Evolutionary conservation across 2,888 invertebrate genomes (phyloP).

Genomic region (Steinernema scapterisci): DNA sequence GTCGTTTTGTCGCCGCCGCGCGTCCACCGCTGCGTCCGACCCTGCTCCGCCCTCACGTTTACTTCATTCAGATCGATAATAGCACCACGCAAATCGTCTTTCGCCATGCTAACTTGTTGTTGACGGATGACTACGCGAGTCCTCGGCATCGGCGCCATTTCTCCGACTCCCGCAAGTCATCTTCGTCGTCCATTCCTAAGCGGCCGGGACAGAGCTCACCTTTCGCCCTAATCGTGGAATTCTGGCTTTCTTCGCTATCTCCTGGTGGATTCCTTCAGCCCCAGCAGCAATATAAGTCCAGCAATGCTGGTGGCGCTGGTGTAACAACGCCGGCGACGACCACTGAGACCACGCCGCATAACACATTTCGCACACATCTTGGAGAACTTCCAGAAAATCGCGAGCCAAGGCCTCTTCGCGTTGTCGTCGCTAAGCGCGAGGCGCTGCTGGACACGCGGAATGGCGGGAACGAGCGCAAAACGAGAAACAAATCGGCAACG

Average conservation of each 20-base stretch:
- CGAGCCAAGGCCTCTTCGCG: background rate
- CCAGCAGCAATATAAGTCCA: no score
- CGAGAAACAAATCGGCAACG: constrained; percentile 25
- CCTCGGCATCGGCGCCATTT: background rate
- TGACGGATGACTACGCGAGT: background rate
- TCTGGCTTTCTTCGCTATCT: no score
- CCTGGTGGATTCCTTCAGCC: no score
- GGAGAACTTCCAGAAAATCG: background rate
- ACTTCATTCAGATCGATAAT: constrained; percentile 30
- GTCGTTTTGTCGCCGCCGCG: constrained; percentile 24
- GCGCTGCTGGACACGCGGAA: background rate
- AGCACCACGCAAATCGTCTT: constrained; percentile 28
- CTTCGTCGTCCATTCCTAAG: background rate
- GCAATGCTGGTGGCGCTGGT: no score
- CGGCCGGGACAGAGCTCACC: constrained; percentile 4
- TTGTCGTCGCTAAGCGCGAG: constrained; percentile 19
- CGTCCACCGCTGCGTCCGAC: constrained; percentile 1
- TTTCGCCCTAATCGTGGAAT: background rate
- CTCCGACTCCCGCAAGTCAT: background rate
- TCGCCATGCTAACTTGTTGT: constrained; percentile 28
- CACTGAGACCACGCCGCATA: no score
- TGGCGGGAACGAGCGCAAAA: constrained; percentile 16
- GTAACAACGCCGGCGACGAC: no score
- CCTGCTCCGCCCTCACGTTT: constrained; percentile 22
- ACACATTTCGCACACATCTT: constrained; percentile 27